A percentile compares a stretch with the other conserved stretches of the same genome.
These are phyloP conservation scores for Drosophila auraria DNA, from an alignment of 1,140 invertebrate genomes.

Conservation along the genomic window DNA sequence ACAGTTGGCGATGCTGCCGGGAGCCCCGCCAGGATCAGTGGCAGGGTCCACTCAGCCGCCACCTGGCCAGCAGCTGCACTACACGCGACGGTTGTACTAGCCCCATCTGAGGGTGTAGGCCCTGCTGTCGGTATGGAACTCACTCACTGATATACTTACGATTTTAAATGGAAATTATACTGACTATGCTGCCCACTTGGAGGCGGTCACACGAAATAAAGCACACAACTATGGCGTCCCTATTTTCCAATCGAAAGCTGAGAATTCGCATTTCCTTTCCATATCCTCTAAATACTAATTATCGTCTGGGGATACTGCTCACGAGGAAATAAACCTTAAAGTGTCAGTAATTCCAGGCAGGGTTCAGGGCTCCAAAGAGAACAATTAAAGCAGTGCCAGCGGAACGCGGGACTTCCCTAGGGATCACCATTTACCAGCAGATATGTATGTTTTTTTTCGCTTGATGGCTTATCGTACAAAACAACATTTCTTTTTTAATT, in stretches of 20 bases:
- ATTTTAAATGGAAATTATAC: constrained; percentile 66
- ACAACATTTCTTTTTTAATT: too few relatives aligned
- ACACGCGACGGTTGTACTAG: constrained; percentile 72
- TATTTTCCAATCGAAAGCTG: constrained; percentile 62
- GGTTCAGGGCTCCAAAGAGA: not conserved
- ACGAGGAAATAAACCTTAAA: not conserved
- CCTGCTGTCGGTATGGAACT: constrained; percentile 36
- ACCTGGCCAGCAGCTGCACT: constrained; percentile 74
- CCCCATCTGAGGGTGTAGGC: constrained; percentile 10
- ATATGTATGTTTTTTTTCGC: too few relatives aligned
- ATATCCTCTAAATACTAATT: too few relatives aligned
- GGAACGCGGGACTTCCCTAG: not conserved
- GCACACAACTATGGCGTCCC: constrained; percentile 78
- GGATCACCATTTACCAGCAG: not conserved
- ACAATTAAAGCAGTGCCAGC: not conserved
- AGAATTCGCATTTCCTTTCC: not conserved
- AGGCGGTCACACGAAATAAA: constrained; percentile 58
- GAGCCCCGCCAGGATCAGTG: constrained; percentile 38
- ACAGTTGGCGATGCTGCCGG: constrained; percentile 71
- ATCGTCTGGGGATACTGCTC: not conserved
- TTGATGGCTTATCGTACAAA: too few relatives aligned
- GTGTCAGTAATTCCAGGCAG: too few relatives aligned
- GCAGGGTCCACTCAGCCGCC: constrained; percentile 50
- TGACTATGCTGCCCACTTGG: constrained; percentile 57
- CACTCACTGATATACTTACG: constrained; percentile 64